A percentile compares a stretch with the other conserved stretches of the same genome.
These are phyloP conservation scores for Mesorhabditis spiculigera DNA, from an alignment of 2,888 invertebrate species.

Conservation along the genomic window DNA sequence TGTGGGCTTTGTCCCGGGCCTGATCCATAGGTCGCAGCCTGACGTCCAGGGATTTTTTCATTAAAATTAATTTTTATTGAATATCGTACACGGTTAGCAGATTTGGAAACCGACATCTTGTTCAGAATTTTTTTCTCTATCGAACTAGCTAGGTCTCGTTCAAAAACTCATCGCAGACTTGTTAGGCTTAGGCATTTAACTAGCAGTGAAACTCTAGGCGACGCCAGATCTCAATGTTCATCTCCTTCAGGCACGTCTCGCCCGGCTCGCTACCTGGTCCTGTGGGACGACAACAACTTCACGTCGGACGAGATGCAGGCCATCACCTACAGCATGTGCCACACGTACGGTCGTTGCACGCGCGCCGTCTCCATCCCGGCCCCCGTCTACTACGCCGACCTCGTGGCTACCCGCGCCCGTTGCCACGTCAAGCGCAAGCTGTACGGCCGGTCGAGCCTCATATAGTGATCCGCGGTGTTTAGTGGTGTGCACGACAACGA, in stretches of 20 bases:
- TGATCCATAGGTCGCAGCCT: too few species aligned
- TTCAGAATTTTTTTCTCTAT: too few species aligned
- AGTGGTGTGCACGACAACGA: slow-evolving; percentile 31
- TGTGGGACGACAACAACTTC: slow-evolving; percentile 51
- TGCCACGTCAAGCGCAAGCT: slow-evolving; percentile 49
- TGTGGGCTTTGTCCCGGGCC: too few species aligned
- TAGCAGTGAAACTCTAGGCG: not conserved
- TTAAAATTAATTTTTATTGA: too few species aligned
- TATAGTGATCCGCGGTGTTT: not conserved
- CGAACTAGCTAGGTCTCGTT: too few species aligned
- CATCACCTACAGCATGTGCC: slow-evolving; percentile 51
- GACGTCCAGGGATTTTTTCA: too few species aligned
- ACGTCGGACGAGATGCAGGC: slow-evolving; percentile 51
- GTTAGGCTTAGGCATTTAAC: too few species aligned
- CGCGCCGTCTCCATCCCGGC: slow-evolving; percentile 51
- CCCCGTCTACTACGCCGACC: slow-evolving; percentile 51
- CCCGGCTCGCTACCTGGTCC: slow-evolving; percentile 52
- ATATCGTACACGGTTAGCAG: too few species aligned
- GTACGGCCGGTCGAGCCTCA: slow-evolving; percentile 21
- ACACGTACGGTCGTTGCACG: slow-evolving; percentile 52
- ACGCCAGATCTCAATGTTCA: not conserved
- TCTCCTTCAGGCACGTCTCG: slow-evolving; percentile 44
- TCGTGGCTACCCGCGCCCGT: slow-evolving; percentile 51
- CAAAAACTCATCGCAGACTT: too few species aligned
- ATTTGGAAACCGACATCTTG: too few species aligned